Evolutionary conservation across 2,888 invertebrate species (phyloP).

Genomic region (Drosophila peninsularis): DNA sequence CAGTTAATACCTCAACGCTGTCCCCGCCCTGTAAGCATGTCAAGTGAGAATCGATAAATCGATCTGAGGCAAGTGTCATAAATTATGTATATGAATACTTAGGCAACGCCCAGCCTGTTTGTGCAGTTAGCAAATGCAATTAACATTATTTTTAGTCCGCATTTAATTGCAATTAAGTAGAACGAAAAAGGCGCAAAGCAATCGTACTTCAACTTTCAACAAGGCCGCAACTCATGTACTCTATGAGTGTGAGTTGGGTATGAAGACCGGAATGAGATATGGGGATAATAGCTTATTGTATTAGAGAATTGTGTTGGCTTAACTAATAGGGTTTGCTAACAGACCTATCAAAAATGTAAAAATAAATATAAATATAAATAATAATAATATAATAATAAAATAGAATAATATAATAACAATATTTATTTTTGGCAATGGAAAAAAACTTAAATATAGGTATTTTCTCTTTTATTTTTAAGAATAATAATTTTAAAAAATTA

Average conservation of each 20-base stretch:
- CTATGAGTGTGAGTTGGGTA: background rate
- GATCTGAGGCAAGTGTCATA: slow-evolving; percentile 34
- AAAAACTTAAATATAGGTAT: no score
- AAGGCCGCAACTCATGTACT: background rate
- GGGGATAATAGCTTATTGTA: no score
- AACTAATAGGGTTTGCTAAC: no score
- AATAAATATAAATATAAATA: no score
- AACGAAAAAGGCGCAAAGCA: slow-evolving; percentile 3
- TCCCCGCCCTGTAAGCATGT: slow-evolving; percentile 31
- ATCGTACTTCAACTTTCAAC: background rate
- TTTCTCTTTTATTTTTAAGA: no score
- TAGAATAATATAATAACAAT: no score
- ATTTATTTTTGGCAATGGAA: no score
- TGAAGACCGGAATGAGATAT: no score
- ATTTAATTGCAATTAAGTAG: slow-evolving; percentile 50
- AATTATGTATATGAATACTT: slow-evolving; percentile 24
- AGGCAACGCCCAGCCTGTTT: slow-evolving; percentile 2
- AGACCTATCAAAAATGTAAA: no score
- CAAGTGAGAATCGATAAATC: slow-evolving; percentile 59
- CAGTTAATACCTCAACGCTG: slow-evolving; percentile 10
- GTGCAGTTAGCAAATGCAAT: slow-evolving; percentile 56
- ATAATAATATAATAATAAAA: no score
- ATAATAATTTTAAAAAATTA: no score
- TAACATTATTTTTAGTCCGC: slow-evolving; percentile 50
- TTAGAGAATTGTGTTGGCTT: no score